phyloP scores from a whole-genome alignment of 2,113 vertebrate genomes.

The Zapus hudsonius region DNA sequence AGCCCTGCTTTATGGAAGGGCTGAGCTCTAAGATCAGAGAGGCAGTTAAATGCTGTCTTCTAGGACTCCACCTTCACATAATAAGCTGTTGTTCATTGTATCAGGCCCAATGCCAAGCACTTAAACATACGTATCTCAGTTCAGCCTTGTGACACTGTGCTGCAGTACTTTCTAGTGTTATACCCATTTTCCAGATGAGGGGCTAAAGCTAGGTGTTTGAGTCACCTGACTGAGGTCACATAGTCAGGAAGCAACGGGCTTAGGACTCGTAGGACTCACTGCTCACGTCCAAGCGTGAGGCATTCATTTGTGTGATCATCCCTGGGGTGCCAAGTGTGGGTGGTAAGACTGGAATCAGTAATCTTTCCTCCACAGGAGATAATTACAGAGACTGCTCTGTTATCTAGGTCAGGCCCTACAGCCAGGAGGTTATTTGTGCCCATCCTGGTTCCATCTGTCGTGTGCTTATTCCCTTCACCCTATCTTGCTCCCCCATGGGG shows the following conservation, averaged over 20 bases:
- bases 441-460: slow-evolving; percentile 45
- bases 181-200: slow-evolving; percentile 31
- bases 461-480: slow-evolving; percentile 13
- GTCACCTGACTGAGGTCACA: neutral
- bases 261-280: neutral
- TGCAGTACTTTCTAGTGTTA: neutral
- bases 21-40: slow-evolving; percentile 42
- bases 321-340: neutral
- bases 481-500: neutral
- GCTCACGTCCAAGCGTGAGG: neutral
- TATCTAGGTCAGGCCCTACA: slow-evolving; percentile 68
- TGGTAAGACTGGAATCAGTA: neutral
- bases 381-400: slow-evolving; percentile 49
- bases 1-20: neutral
- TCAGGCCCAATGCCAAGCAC: slow-evolving; percentile 24
- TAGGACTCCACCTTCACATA: slow-evolving; percentile 27
- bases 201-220: neutral
- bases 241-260: neutral
- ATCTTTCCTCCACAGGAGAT: slow-evolving; percentile 43
- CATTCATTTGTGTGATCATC: neutral
- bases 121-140: neutral
- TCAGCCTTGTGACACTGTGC: neutral
- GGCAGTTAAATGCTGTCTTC: slow-evolving; percentile 13
- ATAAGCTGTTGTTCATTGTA: slow-evolving; percentile 32
- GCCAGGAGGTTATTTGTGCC: slow-evolving; percentile 44